Base-by-base conservation (phyloP, 2,888 invertebrate species). In the Stenolophus ochropezus region DNA sequence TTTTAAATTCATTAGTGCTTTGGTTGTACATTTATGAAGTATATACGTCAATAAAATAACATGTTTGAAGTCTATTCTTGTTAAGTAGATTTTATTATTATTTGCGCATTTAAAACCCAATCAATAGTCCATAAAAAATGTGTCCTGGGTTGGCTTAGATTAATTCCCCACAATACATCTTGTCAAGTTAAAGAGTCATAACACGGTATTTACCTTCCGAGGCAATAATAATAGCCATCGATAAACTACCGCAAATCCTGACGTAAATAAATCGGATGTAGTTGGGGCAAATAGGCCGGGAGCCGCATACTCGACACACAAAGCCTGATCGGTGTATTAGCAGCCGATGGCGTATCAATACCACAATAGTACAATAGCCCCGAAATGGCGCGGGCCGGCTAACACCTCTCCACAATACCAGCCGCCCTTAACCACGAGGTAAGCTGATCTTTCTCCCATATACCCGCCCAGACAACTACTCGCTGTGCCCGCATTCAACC, bases 401-500 rank as follows among this genome's bases (percentile, higher is more conserved):
- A 87, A 88, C 88, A 88, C 88, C 88, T 88, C 88, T 88, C 86
- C 84, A 87, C 83, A 82, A 86, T 86, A 88, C 87, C 88, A 78
- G 82, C 80, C 82, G 84, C 86, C 85, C 85, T 85, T 82, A 56
- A 33, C 27, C 33, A 51, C 8, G 33, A 2, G 56, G 76, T 56
- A 76, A 76, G 53, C 76, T 27, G 56, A 56, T 53, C 56, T 58
- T 27, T 16, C 27, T 20, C 20, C 56, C 73, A 47, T 76, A 56
- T 18, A 33, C 42, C 5, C 16, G n/a, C 25, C 16, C 33, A 76
- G 42, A 16, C 3, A 20, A 11, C 4, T 27, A 75, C 4, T 33
- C 27, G 14, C 16, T 4, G 11, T 5, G 1, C 8, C 21, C 23
- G 47, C 21, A 47, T 61, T 42, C 8, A 42, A 8, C 11, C 33